These are phyloP conservation scores for Euborellia annulipes DNA, from an alignment of 1,140 invertebrate genomes.

Conservation along the genomic window DNA sequence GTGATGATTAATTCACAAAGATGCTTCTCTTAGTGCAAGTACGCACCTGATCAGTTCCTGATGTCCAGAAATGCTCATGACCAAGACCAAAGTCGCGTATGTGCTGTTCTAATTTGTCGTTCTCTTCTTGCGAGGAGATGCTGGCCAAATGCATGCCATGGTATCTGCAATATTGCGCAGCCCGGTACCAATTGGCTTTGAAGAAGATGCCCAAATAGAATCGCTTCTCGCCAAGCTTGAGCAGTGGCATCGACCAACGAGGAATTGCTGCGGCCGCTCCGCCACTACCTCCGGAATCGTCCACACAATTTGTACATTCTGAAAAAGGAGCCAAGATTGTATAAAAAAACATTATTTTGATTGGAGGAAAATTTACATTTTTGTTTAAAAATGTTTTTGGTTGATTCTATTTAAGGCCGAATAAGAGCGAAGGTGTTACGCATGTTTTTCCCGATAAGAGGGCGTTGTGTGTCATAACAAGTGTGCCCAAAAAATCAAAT, in stretches of 20 bases:
- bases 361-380: not conserved
- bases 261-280: slow-evolving; percentile 39
- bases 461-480: no score
- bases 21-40: no score
- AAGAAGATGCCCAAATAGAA: slow-evolving; percentile 68
- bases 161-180: slow-evolving; percentile 78
- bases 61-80: slow-evolving; percentile 84
- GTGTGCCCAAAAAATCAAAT: no score
- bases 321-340: no score
- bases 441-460: no score
- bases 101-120: slow-evolving; percentile 69
- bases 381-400: not conserved
- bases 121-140: slow-evolving; percentile 75
- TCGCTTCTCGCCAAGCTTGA: slow-evolving; percentile 69
- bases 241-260: slow-evolving; percentile 73
- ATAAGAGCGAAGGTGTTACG: no score
- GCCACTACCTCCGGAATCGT: slow-evolving; percentile 34
- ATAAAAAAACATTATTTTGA: slow-evolving; percentile 24
- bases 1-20: no score
- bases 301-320: slow-evolving; percentile 59
- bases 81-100: slow-evolving; percentile 67
- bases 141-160: slow-evolving; percentile 83
- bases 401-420: no score
- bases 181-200: slow-evolving; percentile 83
- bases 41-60: slow-evolving; percentile 61